Percentiles rank a stretch among this genome's conserved stretches.
These are phyloP conservation scores for Phalanger gymnotis DNA, from an alignment of 2,797 vertebrate genomes.

Conservation along the genomic window DNA sequence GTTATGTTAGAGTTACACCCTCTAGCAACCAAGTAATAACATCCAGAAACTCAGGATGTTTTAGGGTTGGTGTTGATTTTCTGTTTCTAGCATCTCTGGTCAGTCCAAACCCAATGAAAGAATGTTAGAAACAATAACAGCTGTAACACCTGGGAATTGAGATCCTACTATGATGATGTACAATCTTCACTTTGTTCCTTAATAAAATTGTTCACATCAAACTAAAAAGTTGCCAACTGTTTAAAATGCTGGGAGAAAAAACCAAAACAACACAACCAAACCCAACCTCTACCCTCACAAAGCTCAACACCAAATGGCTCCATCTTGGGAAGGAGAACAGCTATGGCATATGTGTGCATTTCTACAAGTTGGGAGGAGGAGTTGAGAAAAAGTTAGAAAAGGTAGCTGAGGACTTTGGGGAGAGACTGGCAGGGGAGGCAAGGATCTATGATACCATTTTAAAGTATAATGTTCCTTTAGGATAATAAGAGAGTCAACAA, in stretches of 20 bases:
- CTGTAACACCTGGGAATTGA: neutral
- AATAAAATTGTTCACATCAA: neutral
- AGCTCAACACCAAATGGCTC: neutral
- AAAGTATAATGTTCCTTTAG: neutral
- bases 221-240: neutral
- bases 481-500: neutral
- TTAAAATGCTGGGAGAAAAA: neutral
- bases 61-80: neutral
- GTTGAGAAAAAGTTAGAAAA: neutral
- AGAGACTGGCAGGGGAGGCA: neutral
- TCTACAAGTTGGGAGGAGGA: neutral
- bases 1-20: neutral
- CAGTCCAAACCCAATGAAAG: neutral
- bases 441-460: neutral
- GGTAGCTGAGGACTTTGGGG: neutral
- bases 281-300: neutral
- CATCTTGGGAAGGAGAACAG: neutral
- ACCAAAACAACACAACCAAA: neutral
- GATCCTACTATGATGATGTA: neutral
- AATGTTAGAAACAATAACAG: neutral
- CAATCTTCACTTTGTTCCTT: neutral
- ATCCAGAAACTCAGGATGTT: neutral
- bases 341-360: neutral
- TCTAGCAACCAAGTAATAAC: neutral
- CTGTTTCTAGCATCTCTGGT: slow-evolving; percentile 3